phyloP scores from a whole-genome alignment of 1,140 invertebrate species.

The Augochlora pura region DNA sequence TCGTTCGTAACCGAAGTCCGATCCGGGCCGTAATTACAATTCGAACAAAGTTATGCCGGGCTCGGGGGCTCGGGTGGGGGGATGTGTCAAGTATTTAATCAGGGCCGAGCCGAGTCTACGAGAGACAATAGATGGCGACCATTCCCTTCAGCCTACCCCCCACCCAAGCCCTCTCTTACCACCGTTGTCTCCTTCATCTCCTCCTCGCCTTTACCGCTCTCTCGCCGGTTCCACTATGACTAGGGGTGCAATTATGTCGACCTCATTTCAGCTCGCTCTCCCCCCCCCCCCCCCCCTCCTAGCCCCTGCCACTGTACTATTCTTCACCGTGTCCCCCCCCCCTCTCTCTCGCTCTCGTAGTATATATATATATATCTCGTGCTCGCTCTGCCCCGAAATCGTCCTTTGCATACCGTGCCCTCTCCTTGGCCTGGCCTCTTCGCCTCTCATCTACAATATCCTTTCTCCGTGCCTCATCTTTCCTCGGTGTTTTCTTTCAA shows the following conservation, averaged over 20 bases:
- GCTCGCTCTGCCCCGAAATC: background rate
- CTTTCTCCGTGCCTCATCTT: background rate
- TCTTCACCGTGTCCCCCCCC: constrained; percentile 6
- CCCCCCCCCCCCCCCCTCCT: constrained; percentile 54
- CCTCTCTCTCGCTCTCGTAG: background rate
- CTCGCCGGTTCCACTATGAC: constrained; percentile 41
- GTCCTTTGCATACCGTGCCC: background rate
- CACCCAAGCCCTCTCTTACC: constrained; percentile 42
- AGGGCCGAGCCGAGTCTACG: constrained; percentile 73
- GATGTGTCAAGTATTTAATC: constrained; percentile 80
- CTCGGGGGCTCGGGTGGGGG: constrained; percentile 60
- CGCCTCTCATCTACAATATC: background rate
- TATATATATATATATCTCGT: too few relatives aligned
- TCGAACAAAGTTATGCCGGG: constrained; percentile 78
- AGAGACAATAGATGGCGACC: constrained; percentile 76
- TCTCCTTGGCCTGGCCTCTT: background rate
- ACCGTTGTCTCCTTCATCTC: constrained; percentile 45
- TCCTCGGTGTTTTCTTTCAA: background rate
- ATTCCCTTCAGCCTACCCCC: constrained; percentile 55
- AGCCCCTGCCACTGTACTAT: constrained; percentile 42
- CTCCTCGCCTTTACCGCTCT: constrained; percentile 3
- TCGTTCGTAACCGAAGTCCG: constrained; percentile 61
- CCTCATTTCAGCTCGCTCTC: constrained; percentile 63
- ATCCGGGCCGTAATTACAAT: constrained; percentile 76
- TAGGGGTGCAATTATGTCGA: constrained; percentile 67